Base-by-base conservation (phyloP, 1,140 invertebrate genomes). In the Maconellicoccus hirsutus region DNA sequence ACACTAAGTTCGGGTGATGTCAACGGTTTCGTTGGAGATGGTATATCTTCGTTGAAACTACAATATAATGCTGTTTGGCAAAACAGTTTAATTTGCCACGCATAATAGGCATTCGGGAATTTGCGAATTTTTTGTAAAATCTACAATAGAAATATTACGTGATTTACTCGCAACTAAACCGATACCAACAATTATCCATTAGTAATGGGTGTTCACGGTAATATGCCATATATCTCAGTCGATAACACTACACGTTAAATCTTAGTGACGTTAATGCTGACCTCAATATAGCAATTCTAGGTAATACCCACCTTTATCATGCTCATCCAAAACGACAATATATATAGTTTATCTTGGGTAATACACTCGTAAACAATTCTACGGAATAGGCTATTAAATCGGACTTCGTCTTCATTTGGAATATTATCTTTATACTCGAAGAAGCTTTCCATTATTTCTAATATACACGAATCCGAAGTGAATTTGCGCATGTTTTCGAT, bases 361-460 rank as follows among this genome's bases (percentile, higher is more conserved):
- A 93, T 87, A 73, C 91, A 94, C 77, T 94, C 91, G 76, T 94
- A 93, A 33, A 92, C 86, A 25, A 93, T 80, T 76, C 86, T 85
- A 27, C 87, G 87, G 38, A 95, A 79, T 16, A 84, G 82, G 77
- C 93, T 38, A 86, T 79, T 71, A 86, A 84, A 19, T 85, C 77
- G 71, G 79, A 78, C 76, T 87, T 85, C 26, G 73, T 72, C 21
- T 7, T 29, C 38, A 25, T 61, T 63, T 14, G 69, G 23, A 1
- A 61, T 7, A 26, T 22, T 59, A 42, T 73, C 71, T 12, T 27
- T 71, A 4, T 70, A 69, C 4, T 81, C 77, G 25, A 89, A 75
- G 71, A 91, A 89, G 72, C 85, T 82, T 66, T 86, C 84, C 4
- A 86, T 83, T 42, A 82, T 81, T 27, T 83, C 80, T 1, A 83